A percentile compares a stretch with the other conserved stretches of the same genome.
phyloP scores from a whole-genome alignment of 2,888 invertebrate species.

The Galeopsomyia nigrocyanea region DNA sequence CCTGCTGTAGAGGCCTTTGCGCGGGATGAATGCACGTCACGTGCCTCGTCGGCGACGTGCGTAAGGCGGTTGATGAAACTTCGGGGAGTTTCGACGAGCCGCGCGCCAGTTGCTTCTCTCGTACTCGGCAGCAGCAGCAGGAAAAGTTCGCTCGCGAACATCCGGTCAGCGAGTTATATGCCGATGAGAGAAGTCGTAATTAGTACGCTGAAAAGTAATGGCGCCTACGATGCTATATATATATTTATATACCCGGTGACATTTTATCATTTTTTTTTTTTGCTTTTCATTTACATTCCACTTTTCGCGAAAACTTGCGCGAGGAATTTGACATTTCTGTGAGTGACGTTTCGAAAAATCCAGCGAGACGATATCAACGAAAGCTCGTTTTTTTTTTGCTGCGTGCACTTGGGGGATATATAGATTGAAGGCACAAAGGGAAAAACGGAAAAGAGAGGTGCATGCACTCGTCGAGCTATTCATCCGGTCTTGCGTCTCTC shows the following conservation, averaged over 20 bases:
- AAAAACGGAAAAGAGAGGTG: neutral
- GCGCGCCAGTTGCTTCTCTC: neutral
- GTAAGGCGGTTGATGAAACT: conserved; percentile 61
- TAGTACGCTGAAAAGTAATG: conserved; percentile 17
- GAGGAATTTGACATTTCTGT: neutral
- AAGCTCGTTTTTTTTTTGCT: conserved; percentile 20
- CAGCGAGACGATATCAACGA: neutral
- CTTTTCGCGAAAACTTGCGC: neutral
- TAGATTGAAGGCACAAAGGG: too few species aligned
- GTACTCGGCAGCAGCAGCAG: conserved; percentile 5
- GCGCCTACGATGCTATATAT: neutral
- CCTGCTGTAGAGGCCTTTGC: neutral
- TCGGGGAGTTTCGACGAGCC: conserved; percentile 43
- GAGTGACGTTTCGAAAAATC: neutral
- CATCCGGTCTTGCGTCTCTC: conserved; percentile 11
- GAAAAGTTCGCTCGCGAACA: conserved; percentile 40
- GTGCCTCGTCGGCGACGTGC: conserved; percentile 59
- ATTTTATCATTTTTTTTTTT: too few species aligned
- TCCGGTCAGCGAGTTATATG: conserved; percentile 40
- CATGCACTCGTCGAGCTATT: conserved; percentile 17
- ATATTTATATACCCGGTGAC: too few species aligned
- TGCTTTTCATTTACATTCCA: neutral
- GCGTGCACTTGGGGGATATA: too few species aligned
- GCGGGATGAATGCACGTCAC: conserved; percentile 66
- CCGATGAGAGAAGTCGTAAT: conserved; percentile 26